phyloP scores from a whole-genome alignment of 2,888 invertebrate species.

The Calliscelio sp. region DNA sequence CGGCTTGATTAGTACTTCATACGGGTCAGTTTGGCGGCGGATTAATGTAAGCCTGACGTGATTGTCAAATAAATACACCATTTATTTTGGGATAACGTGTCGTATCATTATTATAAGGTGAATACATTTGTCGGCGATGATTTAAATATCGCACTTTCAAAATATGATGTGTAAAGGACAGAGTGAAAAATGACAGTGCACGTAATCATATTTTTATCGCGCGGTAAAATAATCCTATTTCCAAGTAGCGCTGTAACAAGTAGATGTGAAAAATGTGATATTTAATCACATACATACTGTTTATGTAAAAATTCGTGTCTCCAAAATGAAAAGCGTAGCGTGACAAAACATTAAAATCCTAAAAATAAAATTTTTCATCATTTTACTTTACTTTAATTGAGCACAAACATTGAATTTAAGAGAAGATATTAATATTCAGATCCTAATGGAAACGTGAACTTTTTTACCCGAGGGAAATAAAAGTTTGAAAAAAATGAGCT shows the following conservation, averaged over 20 bases:
- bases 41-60: slow-evolving; percentile 52
- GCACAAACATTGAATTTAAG: no score
- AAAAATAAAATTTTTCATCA: no score
- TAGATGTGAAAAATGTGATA: slow-evolving; percentile 17
- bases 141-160: slow-evolving; percentile 30
- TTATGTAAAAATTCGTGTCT: neutral
- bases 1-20: slow-evolving; percentile 48
- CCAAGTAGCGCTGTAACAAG: slow-evolving; percentile 10
- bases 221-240: slow-evolving; percentile 31
- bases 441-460: no score
- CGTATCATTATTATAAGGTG: slow-evolving; percentile 38
- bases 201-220: slow-evolving; percentile 34
- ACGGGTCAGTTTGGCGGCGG: slow-evolving; percentile 33
- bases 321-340: no score
- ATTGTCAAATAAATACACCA: slow-evolving; percentile 64
- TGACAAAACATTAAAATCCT: no score
- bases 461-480: no score
- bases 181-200: slow-evolving; percentile 21
- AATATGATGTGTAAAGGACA: neutral
- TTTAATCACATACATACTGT: slow-evolving; percentile 11
- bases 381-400: no score
- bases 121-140: slow-evolving; percentile 14
- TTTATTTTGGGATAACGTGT: slow-evolving; percentile 46
- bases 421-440: no score
- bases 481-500: no score